Evolutionary conservation across 1,140 invertebrate genomes (phyloP), one percentile per base, ranked within the genome.

Genomic region (Papilio aristodemus): DNA sequence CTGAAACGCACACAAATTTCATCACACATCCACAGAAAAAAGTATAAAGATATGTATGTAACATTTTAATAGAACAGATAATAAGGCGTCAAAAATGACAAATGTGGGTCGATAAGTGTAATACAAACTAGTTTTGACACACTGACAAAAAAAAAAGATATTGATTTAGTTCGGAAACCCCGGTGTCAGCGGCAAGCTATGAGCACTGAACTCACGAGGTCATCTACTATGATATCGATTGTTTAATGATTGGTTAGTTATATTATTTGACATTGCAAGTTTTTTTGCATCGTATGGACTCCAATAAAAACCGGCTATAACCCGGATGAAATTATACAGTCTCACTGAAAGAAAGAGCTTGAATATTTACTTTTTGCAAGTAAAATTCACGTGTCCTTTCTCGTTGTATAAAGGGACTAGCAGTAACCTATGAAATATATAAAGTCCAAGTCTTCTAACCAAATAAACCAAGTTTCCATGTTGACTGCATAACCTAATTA

Each of bases 131-230:
- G 46, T 54, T 54, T 22, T 54, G 46, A 25, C 19, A 9, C 19
- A 54, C 46, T 22, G 22, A 54, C 10, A 54, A 46, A 46, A 46
- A 54, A 25, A 54, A 22, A 54, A 54, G 19, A 10, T 22, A 54
- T 11, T 54, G 19, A 54, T 50, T 22, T 22, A 50, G 46, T 22
- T 54, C 46, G 46, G 46, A 54, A 54, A 54, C 46, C 19, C 46
- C 46, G 46, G 46, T 54, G 22, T 54, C 17, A 22, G 46, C 22
- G 22, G 46, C 19, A 11, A 54, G 46, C 19, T 54, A 22, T 22
- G 3, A 54, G 22, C 46, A 19, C 46, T 54, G 46, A 54, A 54
- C 46, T 54, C 19, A 54, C 46, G 46, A 54, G 46, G 46, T 54
- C 46, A 22, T 9, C 43, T 50, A 50, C 17, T 54, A 22, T 8